Percentiles rank a stretch among this genome's conserved stretches.
phyloP scores from a whole-genome alignment of 1,140 invertebrate species.

The Zaprionus ghesquierei region DNA sequence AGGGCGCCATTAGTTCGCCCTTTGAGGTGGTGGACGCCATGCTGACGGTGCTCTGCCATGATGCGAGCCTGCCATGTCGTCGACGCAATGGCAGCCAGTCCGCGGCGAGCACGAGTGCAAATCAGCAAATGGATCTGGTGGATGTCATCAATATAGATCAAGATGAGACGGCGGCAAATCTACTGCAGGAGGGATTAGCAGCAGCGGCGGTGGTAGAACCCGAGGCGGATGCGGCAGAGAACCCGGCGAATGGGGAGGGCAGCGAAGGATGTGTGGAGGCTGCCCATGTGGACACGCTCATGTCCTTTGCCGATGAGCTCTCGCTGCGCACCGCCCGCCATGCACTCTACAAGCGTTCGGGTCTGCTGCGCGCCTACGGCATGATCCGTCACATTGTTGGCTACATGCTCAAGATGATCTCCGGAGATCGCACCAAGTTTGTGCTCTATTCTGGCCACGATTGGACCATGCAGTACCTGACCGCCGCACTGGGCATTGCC shows the following conservation, averaged over 20 bases:
- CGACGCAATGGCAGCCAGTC: slow-evolving; percentile 42
- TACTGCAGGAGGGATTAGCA: slow-evolving; percentile 29
- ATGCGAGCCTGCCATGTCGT: slow-evolving; percentile 89
- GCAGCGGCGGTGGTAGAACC: slow-evolving; percentile 27
- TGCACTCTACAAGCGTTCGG: slow-evolving; percentile 86
- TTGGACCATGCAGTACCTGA: slow-evolving; percentile 92
- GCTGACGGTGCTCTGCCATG: slow-evolving; percentile 92
- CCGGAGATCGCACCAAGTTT: slow-evolving; percentile 90
- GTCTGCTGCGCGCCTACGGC: slow-evolving; percentile 90
- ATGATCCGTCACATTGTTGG: slow-evolving; percentile 90
- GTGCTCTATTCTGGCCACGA: slow-evolving; percentile 96
- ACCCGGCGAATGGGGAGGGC: not conserved
- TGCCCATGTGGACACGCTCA: slow-evolving; percentile 88
- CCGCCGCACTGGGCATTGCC: slow-evolving; percentile 89
- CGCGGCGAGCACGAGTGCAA: slow-evolving; percentile 35
- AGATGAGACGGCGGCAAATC: slow-evolving; percentile 61
- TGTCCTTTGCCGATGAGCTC: slow-evolving; percentile 90
- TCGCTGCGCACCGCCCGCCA: slow-evolving; percentile 87
- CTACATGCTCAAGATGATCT: slow-evolving; percentile 90
- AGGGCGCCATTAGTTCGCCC: slow-evolving; percentile 84
- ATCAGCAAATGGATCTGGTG: slow-evolving; percentile 52
- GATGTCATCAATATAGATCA: slow-evolving; percentile 82
- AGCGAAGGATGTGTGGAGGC: slow-evolving; percentile 71
- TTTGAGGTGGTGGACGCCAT: slow-evolving; percentile 91
- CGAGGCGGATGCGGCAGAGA: slow-evolving; percentile 10